Evolutionary conservation across 1,140 invertebrate genomes (phyloP).

Genomic region (Drosophila azteca): DNA sequence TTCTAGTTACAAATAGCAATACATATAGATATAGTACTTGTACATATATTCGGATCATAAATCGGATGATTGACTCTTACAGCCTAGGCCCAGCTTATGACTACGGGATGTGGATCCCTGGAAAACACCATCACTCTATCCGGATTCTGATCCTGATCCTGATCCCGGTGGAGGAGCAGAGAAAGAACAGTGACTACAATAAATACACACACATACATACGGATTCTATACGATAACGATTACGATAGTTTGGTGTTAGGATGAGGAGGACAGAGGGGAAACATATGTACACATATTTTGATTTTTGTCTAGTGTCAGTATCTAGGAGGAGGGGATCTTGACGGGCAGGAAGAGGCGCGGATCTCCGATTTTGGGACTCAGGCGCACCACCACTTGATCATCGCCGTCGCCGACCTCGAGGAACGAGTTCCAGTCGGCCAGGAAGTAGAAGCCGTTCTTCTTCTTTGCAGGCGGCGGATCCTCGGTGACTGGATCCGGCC

Average conservation of each 20-base stretch:
- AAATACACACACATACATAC: slow-evolving; percentile 59
- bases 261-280: neutral
- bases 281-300: slow-evolving; percentile 58
- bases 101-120: slow-evolving; percentile 10
- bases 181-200: slow-evolving; percentile 70
- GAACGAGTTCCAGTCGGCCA: slow-evolving; percentile 93
- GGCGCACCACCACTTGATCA: slow-evolving; percentile 90
- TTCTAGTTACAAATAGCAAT: slow-evolving; percentile 31
- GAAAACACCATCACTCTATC: neutral
- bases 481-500: slow-evolving; percentile 85
- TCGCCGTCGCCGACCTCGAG: slow-evolving; percentile 91
- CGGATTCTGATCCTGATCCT: neutral
- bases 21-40: slow-evolving; percentile 3
- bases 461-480: slow-evolving; percentile 87
- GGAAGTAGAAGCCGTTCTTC: slow-evolving; percentile 91
- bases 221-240: slow-evolving; percentile 14
- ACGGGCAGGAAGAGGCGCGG: slow-evolving; percentile 89
- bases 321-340: slow-evolving; percentile 85
- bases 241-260: neutral
- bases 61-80: slow-evolving; percentile 66
- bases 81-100: slow-evolving; percentile 56
- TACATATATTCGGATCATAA: neutral
- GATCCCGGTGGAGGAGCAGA: slow-evolving; percentile 8
- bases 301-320: slow-evolving; percentile 58
- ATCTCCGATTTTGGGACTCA: slow-evolving; percentile 91